Evolutionary conservation across 2,797 vertebrate genomes (phyloP).

Genomic region (Oreortyx pictus): DNA sequence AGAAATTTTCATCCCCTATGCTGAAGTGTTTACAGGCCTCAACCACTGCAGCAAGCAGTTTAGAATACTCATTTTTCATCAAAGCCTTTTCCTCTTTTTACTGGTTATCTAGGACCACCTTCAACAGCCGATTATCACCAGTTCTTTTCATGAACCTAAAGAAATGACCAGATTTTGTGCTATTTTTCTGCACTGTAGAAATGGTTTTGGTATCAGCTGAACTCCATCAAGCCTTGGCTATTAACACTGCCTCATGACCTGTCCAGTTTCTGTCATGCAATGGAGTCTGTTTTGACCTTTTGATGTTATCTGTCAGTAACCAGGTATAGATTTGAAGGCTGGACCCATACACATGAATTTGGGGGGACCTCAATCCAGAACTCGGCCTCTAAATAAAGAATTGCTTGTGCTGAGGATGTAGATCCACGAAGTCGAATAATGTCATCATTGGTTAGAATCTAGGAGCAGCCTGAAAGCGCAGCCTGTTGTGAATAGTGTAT

Average conservation of each 20-base stretch:
- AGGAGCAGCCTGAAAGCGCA: not conserved
- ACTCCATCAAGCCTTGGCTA: not conserved
- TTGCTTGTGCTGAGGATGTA: not conserved
- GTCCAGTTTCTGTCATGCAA: not conserved
- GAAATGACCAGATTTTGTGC: not conserved
- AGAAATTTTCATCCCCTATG: not conserved
- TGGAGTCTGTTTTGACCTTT: not conserved
- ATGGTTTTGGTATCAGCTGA: not conserved
- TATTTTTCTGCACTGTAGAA: not conserved
- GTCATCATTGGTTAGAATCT: not conserved
- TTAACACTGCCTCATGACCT: not conserved
- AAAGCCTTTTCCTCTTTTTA: not conserved
- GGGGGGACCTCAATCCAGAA: not conserved
- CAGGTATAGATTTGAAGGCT: not conserved
- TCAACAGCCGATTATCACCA: not conserved
- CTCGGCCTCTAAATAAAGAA: not conserved
- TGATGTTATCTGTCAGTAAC: not conserved
- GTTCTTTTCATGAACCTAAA: not conserved
- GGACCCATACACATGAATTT: not conserved
- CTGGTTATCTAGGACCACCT: not conserved
- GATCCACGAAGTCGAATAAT: not conserved
- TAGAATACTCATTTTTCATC: not conserved
- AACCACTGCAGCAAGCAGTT: not conserved
- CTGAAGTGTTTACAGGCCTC: not conserved
- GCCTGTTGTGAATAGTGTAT: not conserved